Base-by-base conservation (phyloP, 2,113 vertebrate species). In the Sarotherodon lohbergeri region DNA sequence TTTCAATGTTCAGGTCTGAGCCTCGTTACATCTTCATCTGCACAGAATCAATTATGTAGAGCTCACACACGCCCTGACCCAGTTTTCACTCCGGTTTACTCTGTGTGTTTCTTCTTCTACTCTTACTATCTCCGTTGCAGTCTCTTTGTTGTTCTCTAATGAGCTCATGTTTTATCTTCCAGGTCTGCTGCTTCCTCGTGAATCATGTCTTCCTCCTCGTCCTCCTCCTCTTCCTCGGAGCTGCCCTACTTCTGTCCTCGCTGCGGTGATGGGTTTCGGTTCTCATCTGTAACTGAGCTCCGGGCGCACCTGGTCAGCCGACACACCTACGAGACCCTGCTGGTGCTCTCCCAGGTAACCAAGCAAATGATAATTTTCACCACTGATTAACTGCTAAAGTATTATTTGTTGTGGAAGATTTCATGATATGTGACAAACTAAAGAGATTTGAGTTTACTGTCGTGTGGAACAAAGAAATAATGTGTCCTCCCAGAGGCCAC, bases 281-380 rank as follows among this genome's bases (percentile, higher is more conserved):
- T 94, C 83, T 54, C 79, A 13, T 91, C 87, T 0, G 89, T 94
- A 10, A 80, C 88, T 5, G 93, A 93, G 63, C 94, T 95, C n/a
- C 86, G 84, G 14, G 79, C 88, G 48, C 94, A 95, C 93, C 93
- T 95, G 90, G 94, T 95, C 87, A 91, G 89, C 90, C 81, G 39
- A 7, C 94, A 95, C 92, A 94, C 93, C 84, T 94, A 94, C 5
- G 91, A 95, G 86, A 94, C 94, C 3, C 92, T 95, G 87, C 89
- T 94, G 84, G 43, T 94, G 14, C 91, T 94, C 24, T 94, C 94
- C 0, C 92, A 94, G 93, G 94, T 95, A 52, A 41, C 16, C 10
- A 48, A 76, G 43, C 5, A 22, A 79, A 4, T 9, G 29, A 54
- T 54, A 4, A 14, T 22, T 22, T 80, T 24, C 50, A 36, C 8